Evolutionary conservation across 2,113 vertebrate species (phyloP).

Genomic region (Rhineura floridana): DNA sequence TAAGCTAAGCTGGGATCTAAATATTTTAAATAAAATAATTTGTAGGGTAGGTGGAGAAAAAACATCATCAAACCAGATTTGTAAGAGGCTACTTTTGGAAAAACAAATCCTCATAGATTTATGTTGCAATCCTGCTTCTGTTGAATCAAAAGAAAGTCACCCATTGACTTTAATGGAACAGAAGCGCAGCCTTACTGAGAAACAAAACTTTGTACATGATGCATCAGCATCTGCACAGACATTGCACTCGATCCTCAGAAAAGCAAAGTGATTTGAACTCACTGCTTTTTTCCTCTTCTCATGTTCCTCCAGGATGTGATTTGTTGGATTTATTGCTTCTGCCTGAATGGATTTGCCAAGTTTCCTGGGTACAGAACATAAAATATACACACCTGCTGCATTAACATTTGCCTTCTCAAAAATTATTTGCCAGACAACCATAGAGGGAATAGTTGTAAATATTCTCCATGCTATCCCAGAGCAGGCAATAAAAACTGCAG

Average conservation of each 20-base stretch:
- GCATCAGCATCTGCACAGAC: slow-evolving; percentile 13
- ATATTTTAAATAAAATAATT: background rate
- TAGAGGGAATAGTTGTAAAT: slow-evolving; percentile 12
- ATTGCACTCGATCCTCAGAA: slow-evolving; percentile 1
- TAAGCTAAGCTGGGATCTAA: background rate
- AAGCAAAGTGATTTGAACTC: slow-evolving; percentile 56
- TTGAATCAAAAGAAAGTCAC: background rate
- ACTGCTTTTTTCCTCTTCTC: slow-evolving; percentile 84
- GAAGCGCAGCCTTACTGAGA: background rate
- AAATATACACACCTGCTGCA: slow-evolving; percentile 38
- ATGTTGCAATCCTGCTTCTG: background rate
- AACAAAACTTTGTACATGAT: background rate
- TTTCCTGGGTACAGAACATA: slow-evolving; percentile 74
- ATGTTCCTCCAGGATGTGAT: slow-evolving; percentile 79
- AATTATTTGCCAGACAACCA: slow-evolving; percentile 51
- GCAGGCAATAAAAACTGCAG: slow-evolving; percentile 28
- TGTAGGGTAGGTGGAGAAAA: too few relatives aligned
- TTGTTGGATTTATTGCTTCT: slow-evolving; percentile 82
- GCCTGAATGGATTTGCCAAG: slow-evolving; percentile 85
- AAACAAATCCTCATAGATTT: background rate
- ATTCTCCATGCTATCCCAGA: background rate
- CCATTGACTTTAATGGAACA: background rate
- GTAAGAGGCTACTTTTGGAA: background rate
- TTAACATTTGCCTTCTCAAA: slow-evolving; percentile 46
- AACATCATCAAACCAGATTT: background rate